A percentile compares a stretch with the other conserved stretches of the same genome.
These are phyloP conservation scores for Scolopax rusticola DNA, from an alignment of 2,797 vertebrate species.

Conservation along the genomic window DNA sequence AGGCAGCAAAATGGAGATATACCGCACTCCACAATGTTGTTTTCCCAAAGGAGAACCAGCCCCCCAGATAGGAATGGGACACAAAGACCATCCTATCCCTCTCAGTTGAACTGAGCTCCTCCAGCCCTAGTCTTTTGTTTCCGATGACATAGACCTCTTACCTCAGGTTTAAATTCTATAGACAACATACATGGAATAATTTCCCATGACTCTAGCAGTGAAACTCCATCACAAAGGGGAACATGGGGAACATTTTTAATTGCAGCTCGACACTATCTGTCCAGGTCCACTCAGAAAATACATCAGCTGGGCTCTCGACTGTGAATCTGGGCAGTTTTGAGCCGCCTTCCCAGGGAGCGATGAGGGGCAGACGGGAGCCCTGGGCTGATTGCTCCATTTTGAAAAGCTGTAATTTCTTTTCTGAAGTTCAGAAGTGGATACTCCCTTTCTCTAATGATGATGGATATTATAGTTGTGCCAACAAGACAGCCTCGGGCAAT, in stretches of 20 bases:
- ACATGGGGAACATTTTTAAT: background rate
- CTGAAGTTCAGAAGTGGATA: background rate
- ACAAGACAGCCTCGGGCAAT: background rate
- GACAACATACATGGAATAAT: background rate
- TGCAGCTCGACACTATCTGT: background rate
- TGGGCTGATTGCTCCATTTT: fast-evolving
- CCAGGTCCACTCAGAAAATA: background rate
- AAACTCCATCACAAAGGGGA: background rate
- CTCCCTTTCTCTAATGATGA: background rate
- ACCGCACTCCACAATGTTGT: fast-evolving
- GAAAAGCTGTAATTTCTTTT: background rate
- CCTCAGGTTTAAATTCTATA: background rate
- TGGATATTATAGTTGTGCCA: background rate
- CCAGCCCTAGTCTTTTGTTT: background rate
- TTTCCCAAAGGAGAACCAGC: background rate
- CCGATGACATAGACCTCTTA: background rate
- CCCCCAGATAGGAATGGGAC: background rate
- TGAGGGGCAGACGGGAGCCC: background rate
- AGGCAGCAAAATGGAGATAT: background rate
- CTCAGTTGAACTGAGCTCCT: background rate
- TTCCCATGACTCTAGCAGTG: fast-evolving
- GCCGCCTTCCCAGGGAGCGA: background rate
- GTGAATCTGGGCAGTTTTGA: background rate
- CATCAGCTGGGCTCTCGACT: background rate
- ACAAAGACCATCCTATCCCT: fast-evolving